Conservation (phyloP, 2,113 vertebrate genomes). For the Catharus fuscescens region DNA sequence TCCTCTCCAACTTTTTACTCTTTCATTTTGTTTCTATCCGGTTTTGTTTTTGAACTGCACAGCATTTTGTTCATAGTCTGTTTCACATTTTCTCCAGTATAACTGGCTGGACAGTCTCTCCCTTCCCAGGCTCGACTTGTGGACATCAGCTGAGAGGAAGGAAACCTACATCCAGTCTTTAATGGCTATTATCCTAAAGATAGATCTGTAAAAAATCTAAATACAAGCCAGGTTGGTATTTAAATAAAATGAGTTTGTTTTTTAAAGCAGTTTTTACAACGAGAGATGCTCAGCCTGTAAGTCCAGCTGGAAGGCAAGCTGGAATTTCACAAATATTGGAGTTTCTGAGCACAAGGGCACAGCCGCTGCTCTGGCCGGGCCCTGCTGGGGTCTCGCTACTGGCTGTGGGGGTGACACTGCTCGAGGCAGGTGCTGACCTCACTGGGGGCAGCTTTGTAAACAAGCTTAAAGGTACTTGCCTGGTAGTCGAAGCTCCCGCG, state of each 20-base stretch:
- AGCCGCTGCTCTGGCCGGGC: background rate
- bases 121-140: background rate
- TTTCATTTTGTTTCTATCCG: background rate
- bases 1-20: background rate
- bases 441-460: background rate
- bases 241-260: background rate
- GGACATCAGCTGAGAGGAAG: background rate
- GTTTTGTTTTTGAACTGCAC: background rate
- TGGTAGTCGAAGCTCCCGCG: background rate
- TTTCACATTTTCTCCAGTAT: conserved; percentile 6
- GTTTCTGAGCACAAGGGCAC: background rate
- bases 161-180: background rate
- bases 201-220: background rate
- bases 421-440: background rate
- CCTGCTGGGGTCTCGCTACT: background rate
- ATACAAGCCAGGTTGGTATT: background rate
- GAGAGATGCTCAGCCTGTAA: background rate
- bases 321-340: background rate
- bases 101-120: background rate
- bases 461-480: conserved; percentile 65
- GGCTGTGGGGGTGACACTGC: background rate
- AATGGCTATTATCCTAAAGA: background rate
- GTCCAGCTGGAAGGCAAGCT: background rate
- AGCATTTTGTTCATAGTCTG: background rate
- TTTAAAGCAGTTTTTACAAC: background rate